These are phyloP conservation scores for Leptinotarsa lineolata DNA, from an alignment of 1,140 invertebrate genomes.

Conservation along the genomic window DNA sequence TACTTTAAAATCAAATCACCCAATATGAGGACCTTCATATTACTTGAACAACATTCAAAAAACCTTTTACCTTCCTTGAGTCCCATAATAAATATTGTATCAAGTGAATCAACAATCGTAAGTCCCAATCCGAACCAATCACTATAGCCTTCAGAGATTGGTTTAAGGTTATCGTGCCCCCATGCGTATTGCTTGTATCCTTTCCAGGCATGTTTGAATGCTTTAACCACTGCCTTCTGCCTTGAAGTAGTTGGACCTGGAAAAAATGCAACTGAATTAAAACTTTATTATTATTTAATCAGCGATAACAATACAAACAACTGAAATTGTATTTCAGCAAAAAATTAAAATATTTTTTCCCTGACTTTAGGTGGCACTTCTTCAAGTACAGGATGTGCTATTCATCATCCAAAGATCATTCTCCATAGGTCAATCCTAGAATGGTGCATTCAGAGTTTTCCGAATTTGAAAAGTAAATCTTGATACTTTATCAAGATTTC, in stretches of 20 bases:
- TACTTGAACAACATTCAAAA: too few species aligned
- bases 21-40: too few species aligned
- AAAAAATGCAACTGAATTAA: slow-evolving; percentile 47
- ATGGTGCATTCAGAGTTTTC: too few species aligned
- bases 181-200: slow-evolving; percentile 90
- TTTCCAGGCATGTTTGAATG: slow-evolving; percentile 89
- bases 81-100: slow-evolving; percentile 92
- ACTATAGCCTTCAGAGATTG: slow-evolving; percentile 75
- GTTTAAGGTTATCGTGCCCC: slow-evolving; percentile 93
- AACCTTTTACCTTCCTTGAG: slow-evolving; percentile 73
- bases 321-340: slow-evolving; percentile 1
- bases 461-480: too few species aligned
- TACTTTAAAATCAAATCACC: too few species aligned
- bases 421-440: too few species aligned
- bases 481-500: too few species aligned
- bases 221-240: slow-evolving; percentile 81
- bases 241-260: slow-evolving; percentile 75
- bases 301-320: slow-evolving; percentile 15
- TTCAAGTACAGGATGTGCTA: neutral
- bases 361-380: neutral
- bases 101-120: slow-evolving; percentile 88
- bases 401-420: too few species aligned
- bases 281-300: neutral
- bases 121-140: slow-evolving; percentile 93
- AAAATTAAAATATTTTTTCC: neutral